Conservation (phyloP, 2,888 invertebrate species). For the Harpalus rubripes region DNA sequence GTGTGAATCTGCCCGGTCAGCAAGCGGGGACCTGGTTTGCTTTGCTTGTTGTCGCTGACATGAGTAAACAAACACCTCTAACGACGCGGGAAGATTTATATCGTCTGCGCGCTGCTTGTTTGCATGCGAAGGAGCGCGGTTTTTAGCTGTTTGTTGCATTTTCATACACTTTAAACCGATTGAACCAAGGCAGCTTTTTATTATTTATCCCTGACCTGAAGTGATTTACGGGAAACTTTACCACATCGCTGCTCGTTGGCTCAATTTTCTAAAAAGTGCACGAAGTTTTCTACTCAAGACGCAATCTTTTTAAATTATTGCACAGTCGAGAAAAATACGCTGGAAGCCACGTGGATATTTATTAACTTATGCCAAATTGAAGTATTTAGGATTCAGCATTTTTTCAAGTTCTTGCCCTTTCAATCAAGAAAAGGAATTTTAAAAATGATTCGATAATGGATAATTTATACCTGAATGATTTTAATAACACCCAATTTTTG, state of each 20-base stretch:
- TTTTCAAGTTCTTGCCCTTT: not conserved
- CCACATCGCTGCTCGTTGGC: not conserved
- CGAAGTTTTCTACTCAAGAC: not conserved
- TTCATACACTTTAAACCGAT: conserved; percentile 46
- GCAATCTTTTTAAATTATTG: not conserved
- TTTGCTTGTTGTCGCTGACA: conserved; percentile 53
- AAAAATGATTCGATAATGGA: too few relatives aligned
- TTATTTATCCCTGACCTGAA: conserved; percentile 40
- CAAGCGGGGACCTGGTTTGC: conserved; percentile 1
- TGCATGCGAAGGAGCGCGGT: conserved; percentile 23
- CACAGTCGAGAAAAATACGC: not conserved
- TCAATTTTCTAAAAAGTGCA: not conserved
- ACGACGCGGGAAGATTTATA: conserved; percentile 31
- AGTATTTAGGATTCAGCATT: not conserved
- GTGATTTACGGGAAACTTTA: conserved; percentile 40
- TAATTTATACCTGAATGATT: too few relatives aligned
- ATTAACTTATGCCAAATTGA: not conserved
- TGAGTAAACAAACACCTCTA: conserved; percentile 62
- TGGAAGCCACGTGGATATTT: not conserved
- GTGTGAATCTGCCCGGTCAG: conserved; percentile 58
- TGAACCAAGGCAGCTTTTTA: conserved; percentile 3
- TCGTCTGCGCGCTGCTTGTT: conserved; percentile 36
- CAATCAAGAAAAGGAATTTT: too few relatives aligned
- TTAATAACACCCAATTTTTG: too few relatives aligned
- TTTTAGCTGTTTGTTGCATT: conserved; percentile 49